Percentiles rank a stretch among this genome's conserved stretches.
Conservation (phyloP, 2,888 invertebrate genomes). For the Macrophya annulata region DNA sequence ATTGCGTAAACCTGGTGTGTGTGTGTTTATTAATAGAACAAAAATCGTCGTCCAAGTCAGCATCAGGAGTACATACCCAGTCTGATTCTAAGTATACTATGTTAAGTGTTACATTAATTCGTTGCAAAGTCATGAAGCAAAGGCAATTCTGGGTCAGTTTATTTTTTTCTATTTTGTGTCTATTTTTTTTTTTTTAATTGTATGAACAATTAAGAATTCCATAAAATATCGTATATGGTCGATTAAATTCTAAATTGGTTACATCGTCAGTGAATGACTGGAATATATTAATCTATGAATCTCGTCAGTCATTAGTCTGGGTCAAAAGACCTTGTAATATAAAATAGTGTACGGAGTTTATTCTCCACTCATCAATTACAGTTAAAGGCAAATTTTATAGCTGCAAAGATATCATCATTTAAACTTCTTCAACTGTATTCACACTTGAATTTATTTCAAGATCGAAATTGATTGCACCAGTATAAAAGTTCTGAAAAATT, state of each 20-base stretch:
- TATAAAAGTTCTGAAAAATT: neutral
- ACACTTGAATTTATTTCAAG: conserved; percentile 13
- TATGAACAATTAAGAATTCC: conserved; percentile 15
- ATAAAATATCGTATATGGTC: neutral
- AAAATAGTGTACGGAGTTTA: neutral
- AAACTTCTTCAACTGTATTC: neutral
- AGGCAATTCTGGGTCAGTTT: neutral
- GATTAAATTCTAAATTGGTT: neutral
- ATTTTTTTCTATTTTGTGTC: too few species aligned
- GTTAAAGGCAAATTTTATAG: conserved; percentile 17
- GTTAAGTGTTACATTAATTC: neutral
- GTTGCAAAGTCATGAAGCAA: neutral
- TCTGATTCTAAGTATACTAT: neutral
- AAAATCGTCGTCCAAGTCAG: neutral
- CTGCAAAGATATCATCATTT: conserved; percentile 4
- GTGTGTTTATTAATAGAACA: neutral
- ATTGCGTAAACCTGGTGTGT: neutral
- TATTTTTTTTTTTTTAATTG: neutral
- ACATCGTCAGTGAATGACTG: neutral
- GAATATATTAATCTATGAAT: neutral
- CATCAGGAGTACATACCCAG: neutral
- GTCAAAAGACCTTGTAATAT: neutral
- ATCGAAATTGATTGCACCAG: neutral
- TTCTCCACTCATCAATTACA: conserved; percentile 15
- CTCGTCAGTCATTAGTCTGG: conserved; percentile 9